Conservation (phyloP, 2,888 invertebrate species). For the Macrophya alboannulata region DNA sequence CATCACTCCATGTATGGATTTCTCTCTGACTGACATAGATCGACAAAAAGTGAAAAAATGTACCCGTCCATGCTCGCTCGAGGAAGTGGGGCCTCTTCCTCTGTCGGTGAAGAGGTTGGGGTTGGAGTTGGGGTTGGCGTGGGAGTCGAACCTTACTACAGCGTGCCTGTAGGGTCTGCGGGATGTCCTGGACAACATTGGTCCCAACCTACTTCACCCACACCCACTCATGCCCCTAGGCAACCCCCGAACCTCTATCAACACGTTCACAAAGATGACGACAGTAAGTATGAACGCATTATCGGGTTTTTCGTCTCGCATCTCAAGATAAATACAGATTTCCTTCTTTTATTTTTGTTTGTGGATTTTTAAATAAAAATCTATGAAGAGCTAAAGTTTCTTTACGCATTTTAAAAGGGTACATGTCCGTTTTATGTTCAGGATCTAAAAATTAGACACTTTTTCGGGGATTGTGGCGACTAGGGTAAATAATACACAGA, state of each 20-base stretch:
- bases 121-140: constrained; percentile 84
- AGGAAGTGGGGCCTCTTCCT: constrained; percentile 80
- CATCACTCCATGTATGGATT: constrained; percentile 32
- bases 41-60: constrained; percentile 97
- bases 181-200: constrained; percentile 82
- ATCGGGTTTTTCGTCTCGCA: neutral
- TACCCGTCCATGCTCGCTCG: constrained; percentile 95
- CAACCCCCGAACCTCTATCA: constrained; percentile 81
- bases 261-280: constrained; percentile 85
- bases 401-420: too few species aligned
- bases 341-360: neutral
- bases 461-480: too few species aligned
- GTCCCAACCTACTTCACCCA: constrained; percentile 90
- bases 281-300: constrained; percentile 82
- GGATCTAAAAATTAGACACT: too few species aligned
- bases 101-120: constrained; percentile 76
- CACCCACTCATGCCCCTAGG: constrained; percentile 84
- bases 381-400: too few species aligned
- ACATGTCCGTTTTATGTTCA: too few species aligned
- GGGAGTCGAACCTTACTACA: constrained; percentile 93
- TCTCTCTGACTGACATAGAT: constrained; percentile 82
- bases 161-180: constrained; percentile 87
- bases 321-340: neutral
- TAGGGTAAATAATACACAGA: too few species aligned
- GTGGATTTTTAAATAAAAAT: neutral